Percentiles rank a stretch among this genome's conserved stretches.
Conservation (phyloP, 2,797 vertebrate species). For the Smutsia gigantea region DNA sequence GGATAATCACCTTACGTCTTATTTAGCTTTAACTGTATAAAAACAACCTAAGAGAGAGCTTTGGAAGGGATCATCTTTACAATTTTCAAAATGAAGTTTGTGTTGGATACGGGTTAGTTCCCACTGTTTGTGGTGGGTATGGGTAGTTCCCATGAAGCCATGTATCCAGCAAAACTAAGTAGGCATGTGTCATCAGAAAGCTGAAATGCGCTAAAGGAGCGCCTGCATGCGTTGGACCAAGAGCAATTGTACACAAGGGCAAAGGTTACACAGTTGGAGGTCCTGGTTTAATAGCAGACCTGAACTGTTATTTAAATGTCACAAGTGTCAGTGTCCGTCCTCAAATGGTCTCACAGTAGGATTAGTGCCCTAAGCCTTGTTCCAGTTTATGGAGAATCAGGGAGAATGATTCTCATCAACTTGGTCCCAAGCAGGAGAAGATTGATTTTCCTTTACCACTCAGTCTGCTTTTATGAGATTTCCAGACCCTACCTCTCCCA, state of each 20-base stretch:
- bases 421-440: conserved; percentile 75
- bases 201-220: conserved; percentile 45
- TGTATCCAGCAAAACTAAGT: neutral
- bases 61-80: neutral
- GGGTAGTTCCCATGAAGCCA: neutral
- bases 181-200: conserved; percentile 12
- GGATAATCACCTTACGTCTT: neutral
- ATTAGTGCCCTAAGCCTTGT: conserved; percentile 80
- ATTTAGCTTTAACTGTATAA: conserved; percentile 13
- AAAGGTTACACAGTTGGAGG: conserved; percentile 77
- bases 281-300: conserved; percentile 76
- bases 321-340: conserved; percentile 78
- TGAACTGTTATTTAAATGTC: conserved; percentile 80
- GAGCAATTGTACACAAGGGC: conserved; percentile 70
- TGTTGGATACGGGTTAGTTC: neutral
- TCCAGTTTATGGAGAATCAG: conserved; percentile 81
- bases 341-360: conserved; percentile 80
- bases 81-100: conserved; percentile 37
- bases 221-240: conserved; percentile 52
- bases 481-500: conserved; percentile 73
- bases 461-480: conserved; percentile 77
- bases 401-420: conserved; percentile 80
- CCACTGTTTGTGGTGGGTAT: neutral
- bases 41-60: neutral
- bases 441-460: conserved; percentile 82